Evolutionary conservation across 1,140 invertebrate genomes (phyloP).

Genomic region (Metopolophium dirhodum): DNA sequence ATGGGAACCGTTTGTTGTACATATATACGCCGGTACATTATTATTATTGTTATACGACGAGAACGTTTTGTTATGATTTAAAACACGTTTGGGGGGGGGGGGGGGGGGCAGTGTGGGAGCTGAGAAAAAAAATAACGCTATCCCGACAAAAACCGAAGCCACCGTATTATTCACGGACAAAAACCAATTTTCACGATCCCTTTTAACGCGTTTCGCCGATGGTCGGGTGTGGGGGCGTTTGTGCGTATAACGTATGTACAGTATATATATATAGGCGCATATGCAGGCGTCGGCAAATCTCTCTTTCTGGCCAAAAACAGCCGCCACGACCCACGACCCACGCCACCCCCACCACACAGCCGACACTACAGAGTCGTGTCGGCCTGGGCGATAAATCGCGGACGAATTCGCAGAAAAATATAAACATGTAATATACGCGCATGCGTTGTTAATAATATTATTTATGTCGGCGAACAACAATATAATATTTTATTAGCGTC

Average conservation of each 20-base stretch:
- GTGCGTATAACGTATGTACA: background rate
- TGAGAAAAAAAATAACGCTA: background rate
- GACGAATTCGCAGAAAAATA: constrained; percentile 2
- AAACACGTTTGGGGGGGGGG: background rate
- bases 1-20: constrained; percentile 21
- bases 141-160: background rate
- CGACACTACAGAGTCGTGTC: background rate
- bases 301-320: background rate
- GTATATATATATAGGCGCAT: background rate
- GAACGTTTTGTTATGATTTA: constrained; percentile 42
- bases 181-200: constrained; percentile 49
- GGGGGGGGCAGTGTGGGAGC: background rate
- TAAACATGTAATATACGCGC: background rate
- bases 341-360: background rate
- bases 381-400: background rate
- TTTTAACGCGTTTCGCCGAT: background rate
- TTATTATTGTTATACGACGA: background rate
- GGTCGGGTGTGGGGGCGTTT: background rate
- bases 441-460: background rate
- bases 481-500: background rate
- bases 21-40: background rate
- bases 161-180: constrained; percentile 9
- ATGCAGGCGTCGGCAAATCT: background rate
- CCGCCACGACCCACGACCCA: too few relatives aligned
- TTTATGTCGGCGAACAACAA: background rate